A percentile compares a stretch with the other conserved stretches of the same genome.
Evolutionary conservation across 64 coral and sea anemone genomes (phyloP).

Genomic region (Platygyra sinensis): DNA sequence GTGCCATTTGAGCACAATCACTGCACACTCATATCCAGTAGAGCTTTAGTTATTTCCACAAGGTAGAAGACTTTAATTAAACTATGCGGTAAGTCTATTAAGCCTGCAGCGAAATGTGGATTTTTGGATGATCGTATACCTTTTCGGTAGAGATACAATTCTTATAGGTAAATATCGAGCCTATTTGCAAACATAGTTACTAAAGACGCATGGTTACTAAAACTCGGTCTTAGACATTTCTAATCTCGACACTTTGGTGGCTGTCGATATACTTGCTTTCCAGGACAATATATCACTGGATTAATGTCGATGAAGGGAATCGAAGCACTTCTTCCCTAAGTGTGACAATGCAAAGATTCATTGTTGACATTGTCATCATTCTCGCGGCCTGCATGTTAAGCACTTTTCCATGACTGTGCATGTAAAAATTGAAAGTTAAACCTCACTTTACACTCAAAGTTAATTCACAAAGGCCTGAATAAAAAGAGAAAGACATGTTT

Average conservation of each 20-base stretch:
- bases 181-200: not conserved
- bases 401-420: not conserved
- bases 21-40: not conserved
- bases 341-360: no score
- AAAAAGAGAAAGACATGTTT: not conserved
- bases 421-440: not conserved
- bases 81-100: not conserved
- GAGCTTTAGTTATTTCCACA: not conserved
- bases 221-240: not conserved
- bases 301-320: no score
- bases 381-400: not conserved
- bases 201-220: not conserved
- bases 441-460: not conserved
- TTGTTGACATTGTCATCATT: not conserved
- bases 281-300: no score
- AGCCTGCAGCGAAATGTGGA: not conserved
- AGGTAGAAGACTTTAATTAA: conserved; percentile 6
- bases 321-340: no score
- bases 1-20: conserved; percentile 10
- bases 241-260: no score
- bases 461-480: not conserved
- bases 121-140: not conserved
- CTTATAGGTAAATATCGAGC: not conserved
- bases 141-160: not conserved
- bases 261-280: no score